Evolutionary conservation across 2,888 invertebrate species (phyloP), one percentile per base, ranked within the genome.

Genomic region (Yponomeuta sedellus): DNA sequence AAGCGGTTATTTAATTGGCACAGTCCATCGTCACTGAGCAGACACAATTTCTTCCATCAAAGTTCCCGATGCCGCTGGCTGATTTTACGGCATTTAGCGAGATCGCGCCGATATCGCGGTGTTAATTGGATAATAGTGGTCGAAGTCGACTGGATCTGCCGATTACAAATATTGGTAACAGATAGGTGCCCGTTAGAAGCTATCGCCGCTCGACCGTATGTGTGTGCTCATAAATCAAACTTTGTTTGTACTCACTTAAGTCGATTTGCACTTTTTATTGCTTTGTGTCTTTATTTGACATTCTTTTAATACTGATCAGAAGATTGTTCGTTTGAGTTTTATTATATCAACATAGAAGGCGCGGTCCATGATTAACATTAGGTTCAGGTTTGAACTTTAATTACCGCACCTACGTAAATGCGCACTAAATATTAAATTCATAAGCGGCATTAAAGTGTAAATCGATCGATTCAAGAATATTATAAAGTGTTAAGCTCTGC

Each of bases 51-150:
- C 65, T 64, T 69, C 71, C 70, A 74, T 74, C 71, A 72, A 75
- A 72, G 63, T 72, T 67, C 44, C 71, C 64, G 62, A 66, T 61
- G 71, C 74, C 69, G 71, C 67, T 68, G 73, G 73, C 69, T 68
- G 69, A 75, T 73, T 78, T 77, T 72, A 75, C 74, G 73, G 74
- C 72, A 72, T 76, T 76, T 75, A 74, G 74, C 72, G 71, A 74
- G 75, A 77, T 75, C 71, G 70, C 67, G 66, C 68, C 73, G 75
- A 73, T 74, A 76, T 71, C 69, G 71, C 68, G 70, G 71, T 73
- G 75, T 73, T 83, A 80, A 82, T 80, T 80, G 75, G 77, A 75
- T 79, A 76, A 77, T 75, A 74, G 71, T 70, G 68, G 66, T 70
- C 68, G 67, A 65, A 59, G 66, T 44, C 58, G 66, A 40, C 64